Evolutionary conservation across 2,113 vertebrate genomes (phyloP).

Genomic region (Oryzias curvinotus): DNA sequence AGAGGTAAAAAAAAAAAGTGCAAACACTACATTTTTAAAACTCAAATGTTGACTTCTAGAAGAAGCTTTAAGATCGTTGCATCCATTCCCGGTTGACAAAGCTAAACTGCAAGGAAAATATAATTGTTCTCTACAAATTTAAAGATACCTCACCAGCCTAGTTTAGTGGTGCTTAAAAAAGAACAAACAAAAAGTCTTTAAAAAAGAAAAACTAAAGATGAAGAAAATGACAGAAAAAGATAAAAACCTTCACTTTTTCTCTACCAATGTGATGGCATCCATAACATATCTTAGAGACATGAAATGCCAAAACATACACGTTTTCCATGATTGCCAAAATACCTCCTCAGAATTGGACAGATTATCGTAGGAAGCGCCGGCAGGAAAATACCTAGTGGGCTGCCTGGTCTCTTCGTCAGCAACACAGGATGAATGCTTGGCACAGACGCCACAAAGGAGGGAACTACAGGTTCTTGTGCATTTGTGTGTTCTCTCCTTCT

Average conservation of each 20-base stretch:
- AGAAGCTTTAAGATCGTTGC: too few relatives aligned
- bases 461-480: conserved; percentile 65
- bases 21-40: too few relatives aligned
- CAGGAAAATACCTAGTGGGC: conserved; percentile 69
- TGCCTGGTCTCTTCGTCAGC: conserved; percentile 56
- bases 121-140: not conserved
- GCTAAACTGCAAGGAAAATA: not conserved
- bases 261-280: conserved; percentile 5
- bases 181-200: not conserved
- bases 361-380: conserved; percentile 53
- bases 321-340: conserved; percentile 42
- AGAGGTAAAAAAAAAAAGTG: too few relatives aligned
- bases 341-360: conserved; percentile 48
- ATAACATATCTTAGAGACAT: conserved; percentile 50
- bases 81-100: too few relatives aligned
- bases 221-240: conserved; percentile 13
- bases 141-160: too few relatives aligned
- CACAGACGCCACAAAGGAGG: conserved; percentile 59
- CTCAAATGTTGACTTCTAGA: too few relatives aligned
- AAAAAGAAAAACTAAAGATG: not conserved
- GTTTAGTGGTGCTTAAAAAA: not conserved
- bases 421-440: conserved; percentile 69
- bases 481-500: conserved; percentile 45
- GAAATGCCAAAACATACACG: conserved; percentile 46
- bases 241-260: conserved; percentile 24